Evolutionary conservation across 2,797 vertebrate species (phyloP).

Genomic region (Coregonus suidteri): DNA sequence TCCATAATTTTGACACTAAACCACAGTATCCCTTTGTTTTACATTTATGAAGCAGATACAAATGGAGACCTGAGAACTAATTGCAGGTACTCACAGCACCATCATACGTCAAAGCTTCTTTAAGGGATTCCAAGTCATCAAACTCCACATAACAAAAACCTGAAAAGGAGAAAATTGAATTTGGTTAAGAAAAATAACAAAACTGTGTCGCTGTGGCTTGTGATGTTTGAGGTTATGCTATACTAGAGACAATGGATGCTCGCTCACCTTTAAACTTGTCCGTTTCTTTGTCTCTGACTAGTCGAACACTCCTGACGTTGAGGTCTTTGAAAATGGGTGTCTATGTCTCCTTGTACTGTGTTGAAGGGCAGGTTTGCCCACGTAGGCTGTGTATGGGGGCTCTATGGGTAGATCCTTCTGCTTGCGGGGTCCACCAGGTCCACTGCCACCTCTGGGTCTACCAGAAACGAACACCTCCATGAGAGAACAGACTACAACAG

Average conservation of each 20-base stretch:
- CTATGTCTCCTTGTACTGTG: slow-evolving; percentile 97
- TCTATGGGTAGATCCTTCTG: slow-evolving; percentile 96
- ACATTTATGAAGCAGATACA: background rate
- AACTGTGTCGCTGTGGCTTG: background rate
- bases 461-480: slow-evolving; percentile 6
- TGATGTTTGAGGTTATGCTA: background rate
- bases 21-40: background rate
- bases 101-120: slow-evolving; percentile 95
- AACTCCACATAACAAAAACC: slow-evolving; percentile 99
- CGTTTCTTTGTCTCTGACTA: slow-evolving; percentile 98
- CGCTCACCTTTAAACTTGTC: slow-evolving; percentile 98
- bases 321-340: slow-evolving; percentile 97
- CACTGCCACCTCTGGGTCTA: slow-evolving; percentile 62
- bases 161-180: slow-evolving; percentile 54
- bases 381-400: slow-evolving; percentile 95
- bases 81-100: slow-evolving; percentile 87
- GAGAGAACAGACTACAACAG: background rate
- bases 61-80: background rate
- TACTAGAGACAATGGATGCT: background rate
- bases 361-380: slow-evolving; percentile 97
- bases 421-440: slow-evolving; percentile 83
- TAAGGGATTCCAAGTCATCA: slow-evolving; percentile 95
- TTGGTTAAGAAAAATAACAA: background rate
- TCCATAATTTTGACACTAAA: background rate
- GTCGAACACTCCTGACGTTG: slow-evolving; percentile 89